phyloP scores from a whole-genome alignment of 2,797 vertebrate genomes.

The Lithobates pipiens region DNA sequence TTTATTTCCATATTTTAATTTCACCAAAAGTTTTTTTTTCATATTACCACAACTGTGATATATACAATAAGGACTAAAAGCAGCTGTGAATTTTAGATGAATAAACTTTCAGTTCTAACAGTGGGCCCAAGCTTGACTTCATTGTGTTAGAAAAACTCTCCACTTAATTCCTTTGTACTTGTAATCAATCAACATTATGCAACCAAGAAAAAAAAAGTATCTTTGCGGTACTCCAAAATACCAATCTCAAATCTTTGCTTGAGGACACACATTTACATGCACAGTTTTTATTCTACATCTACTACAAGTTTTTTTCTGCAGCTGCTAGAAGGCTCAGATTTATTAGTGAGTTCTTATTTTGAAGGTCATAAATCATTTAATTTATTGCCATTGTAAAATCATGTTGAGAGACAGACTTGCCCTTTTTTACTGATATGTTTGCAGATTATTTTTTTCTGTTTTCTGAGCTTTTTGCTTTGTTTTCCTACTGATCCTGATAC shows the following conservation, averaged over 20 bases:
- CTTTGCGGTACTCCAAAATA: slow-evolving; percentile 39
- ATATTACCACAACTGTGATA: too few species aligned
- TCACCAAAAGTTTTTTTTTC: too few species aligned
- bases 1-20: too few species aligned
- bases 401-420: not conserved
- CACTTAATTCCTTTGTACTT: slow-evolving; percentile 47
- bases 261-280: slow-evolving; percentile 38
- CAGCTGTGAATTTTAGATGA: too few species aligned
- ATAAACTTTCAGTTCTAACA: slow-evolving; percentile 17
- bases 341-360: not conserved
- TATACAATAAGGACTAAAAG: too few species aligned
- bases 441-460: too few species aligned
- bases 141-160: slow-evolving; percentile 39
- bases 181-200: slow-evolving; percentile 54
- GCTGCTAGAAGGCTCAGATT: not conserved
- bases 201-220: slow-evolving; percentile 48
- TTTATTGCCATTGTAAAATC: not conserved
- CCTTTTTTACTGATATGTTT: not conserved
- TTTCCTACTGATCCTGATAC: too few species aligned
- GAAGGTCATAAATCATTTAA: not conserved
- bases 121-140: slow-evolving; percentile 17
- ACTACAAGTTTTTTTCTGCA: slow-evolving; percentile 7
- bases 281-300: slow-evolving; percentile 38
- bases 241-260: slow-evolving; percentile 37
- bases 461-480: too few species aligned